Base-by-base conservation (phyloP, 2,888 invertebrate genomes). In the Aromia moschata region DNA sequence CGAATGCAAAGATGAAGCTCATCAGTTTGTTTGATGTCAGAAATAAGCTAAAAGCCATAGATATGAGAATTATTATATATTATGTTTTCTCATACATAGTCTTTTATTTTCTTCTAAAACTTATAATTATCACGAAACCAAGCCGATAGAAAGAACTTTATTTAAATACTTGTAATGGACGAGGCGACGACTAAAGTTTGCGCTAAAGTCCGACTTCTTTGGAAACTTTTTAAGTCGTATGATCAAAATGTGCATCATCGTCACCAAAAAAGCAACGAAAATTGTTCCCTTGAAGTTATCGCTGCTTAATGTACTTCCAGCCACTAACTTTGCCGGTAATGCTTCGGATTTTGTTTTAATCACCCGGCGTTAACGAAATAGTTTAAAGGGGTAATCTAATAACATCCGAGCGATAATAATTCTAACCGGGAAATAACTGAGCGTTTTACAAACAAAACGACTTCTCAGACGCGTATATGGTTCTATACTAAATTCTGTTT, bases 161-260 rank as follows among this genome's bases (percentile, higher is more conserved):
- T 47, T 47, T 47, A 47, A 47, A 47, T 37, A 37, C 47, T 36
- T 4, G 7, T 12, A 36, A 16, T 3, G 36, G 20, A 5, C 36
- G 33, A 31, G 33, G 33, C 33, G 37, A 36, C 11, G 18, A 3
- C 38, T 38, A 25, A 49, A 40, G 30, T 25, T 49, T 49, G 38
- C 25, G 20, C 37, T 1, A 14, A 25, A 25, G 25, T n/a, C 5
- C 45, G 7, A 18, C 12, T 37, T 10, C 12, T 11, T 17, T 9
- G 15, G n/a, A 45, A 49, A 49, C 38, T 49, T 49, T 49, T 49
- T 49, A 49, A 49, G 38, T 38, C 20, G 7, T 37, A 40, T 38
- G 38, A 49, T 49, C 38, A 49, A 49, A 49, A 25, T 49, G 49
- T 49, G 25, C 49, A 49, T 15, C 38, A 38, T 20, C 7, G 18